Conservation (phyloP, 2,113 vertebrate genomes). For the Clarias gariepinus region DNA sequence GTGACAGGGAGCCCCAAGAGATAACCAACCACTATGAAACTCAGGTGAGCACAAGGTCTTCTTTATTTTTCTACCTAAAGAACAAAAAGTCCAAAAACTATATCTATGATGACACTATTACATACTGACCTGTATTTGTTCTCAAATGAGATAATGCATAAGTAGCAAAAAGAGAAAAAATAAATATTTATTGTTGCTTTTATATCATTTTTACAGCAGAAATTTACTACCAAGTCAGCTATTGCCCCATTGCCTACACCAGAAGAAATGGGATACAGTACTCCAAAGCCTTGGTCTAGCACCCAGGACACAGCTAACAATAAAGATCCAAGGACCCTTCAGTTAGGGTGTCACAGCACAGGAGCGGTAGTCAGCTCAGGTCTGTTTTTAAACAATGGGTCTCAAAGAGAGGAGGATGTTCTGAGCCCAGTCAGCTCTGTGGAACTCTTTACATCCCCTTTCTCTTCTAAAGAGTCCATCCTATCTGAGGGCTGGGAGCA, state of each 20-base stretch:
- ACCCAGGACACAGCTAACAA: conserved; percentile 63
- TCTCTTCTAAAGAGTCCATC: conserved; percentile 75
- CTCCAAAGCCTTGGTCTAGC: conserved; percentile 21
- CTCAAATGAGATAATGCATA: neutral
- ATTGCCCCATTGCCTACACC: conserved; percentile 39
- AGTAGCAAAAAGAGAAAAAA: neutral
- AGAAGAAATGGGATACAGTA: conserved; percentile 53
- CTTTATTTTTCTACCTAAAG: neutral
- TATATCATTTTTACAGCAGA: conserved; percentile 44
- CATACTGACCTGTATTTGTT: neutral
- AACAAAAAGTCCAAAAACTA: neutral
- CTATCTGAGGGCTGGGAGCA: conserved; percentile 65
- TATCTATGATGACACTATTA: neutral
- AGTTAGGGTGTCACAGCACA: conserved; percentile 47
- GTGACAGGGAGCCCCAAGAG: conserved; percentile 71
- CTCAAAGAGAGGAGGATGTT: conserved; percentile 54
- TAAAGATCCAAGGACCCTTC: conserved; percentile 62
- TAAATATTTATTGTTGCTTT: neutral
- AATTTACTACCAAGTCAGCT: conserved; percentile 45
- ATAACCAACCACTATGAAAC: conserved; percentile 19
- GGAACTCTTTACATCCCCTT: conserved; percentile 64
- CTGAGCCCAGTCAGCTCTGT: conserved; percentile 58
- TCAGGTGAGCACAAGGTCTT: conserved; percentile 57
- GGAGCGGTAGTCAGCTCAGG: conserved; percentile 59
- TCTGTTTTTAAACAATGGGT: conserved; percentile 59